Conservation (phyloP, 2,888 invertebrate genomes). For the Acronicta alni region DNA sequence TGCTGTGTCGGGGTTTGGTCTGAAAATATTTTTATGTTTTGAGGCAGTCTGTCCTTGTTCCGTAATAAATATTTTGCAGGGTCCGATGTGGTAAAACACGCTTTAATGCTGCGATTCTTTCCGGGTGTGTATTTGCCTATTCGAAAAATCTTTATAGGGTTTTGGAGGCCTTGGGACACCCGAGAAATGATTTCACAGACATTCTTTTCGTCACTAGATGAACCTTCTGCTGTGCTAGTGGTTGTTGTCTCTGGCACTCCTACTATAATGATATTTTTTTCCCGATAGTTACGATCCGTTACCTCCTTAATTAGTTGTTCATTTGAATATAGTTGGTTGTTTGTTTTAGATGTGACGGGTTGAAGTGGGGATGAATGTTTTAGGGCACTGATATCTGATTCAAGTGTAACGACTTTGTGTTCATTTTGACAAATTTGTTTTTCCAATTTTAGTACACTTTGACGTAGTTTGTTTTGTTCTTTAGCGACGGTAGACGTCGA, state of each 20-base stretch:
- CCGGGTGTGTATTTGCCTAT: conserved; percentile 10
- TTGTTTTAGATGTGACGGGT: conserved; percentile 1
- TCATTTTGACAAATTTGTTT: conserved; percentile 7
- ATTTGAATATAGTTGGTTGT: conserved; percentile 9
- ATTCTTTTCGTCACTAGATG: conserved; percentile 1
- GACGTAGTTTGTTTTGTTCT: conserved; percentile 2
- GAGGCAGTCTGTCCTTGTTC: conserved; percentile 1
- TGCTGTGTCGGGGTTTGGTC: no score
- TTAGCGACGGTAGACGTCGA: conserved; percentile 3
- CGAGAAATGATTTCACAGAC: conserved; percentile 1
- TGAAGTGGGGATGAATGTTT: conserved; percentile 1
- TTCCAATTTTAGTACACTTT: conserved; percentile 5
- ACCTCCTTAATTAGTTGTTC: conserved; percentile 9
- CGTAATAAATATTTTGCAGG: conserved; percentile 9
- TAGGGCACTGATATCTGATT: conserved; percentile 3
- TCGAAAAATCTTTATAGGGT: conserved; percentile 10
- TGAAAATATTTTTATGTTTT: background rate
- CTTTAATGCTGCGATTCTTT: conserved; percentile 7
- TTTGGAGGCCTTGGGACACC: conserved; percentile 6
- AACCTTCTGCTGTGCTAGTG: background rate
- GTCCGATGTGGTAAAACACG: conserved; percentile 3
- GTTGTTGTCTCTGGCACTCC: conserved; percentile 1
- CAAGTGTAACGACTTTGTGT: conserved; percentile 10
- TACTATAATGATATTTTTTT: conserved; percentile 4
- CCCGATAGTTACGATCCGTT: conserved; percentile 2